Evolutionary conservation across 1,140 invertebrate species (phyloP).

Genomic region (Brachystomella parvula): DNA sequence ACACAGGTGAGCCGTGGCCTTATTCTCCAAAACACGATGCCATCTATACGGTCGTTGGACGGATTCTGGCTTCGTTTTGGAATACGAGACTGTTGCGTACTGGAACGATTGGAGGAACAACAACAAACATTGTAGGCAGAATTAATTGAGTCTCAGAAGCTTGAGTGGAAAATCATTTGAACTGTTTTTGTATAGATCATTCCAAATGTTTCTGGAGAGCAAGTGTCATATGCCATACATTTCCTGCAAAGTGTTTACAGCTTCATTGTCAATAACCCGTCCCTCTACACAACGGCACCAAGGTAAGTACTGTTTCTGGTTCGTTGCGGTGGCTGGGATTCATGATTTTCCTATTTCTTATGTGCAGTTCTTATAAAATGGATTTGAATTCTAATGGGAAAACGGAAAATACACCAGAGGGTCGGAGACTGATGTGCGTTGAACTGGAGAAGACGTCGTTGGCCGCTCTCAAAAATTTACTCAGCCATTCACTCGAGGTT

Average conservation of each 20-base stretch:
- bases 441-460: constrained; percentile 59
- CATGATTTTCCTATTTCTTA: too few relatives aligned
- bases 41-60: constrained; percentile 78
- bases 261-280: constrained; percentile 33
- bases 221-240: constrained; percentile 33
- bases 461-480: constrained; percentile 64
- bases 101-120: constrained; percentile 16
- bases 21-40: constrained; percentile 87
- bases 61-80: constrained; percentile 77
- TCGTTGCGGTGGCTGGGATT: too few relatives aligned
- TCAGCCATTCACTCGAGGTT: constrained; percentile 76
- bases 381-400: background rate
- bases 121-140: constrained; percentile 32
- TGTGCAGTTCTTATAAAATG: too few relatives aligned
- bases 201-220: constrained; percentile 27
- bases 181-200: constrained; percentile 18
- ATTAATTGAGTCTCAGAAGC: background rate
- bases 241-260: constrained; percentile 30
- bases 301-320: constrained; percentile 29
- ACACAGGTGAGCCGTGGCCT: constrained; percentile 47
- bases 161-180: background rate
- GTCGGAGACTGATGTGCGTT: background rate
- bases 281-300: constrained; percentile 29
- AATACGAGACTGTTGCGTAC: constrained; percentile 43
- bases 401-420: constrained; percentile 1